phyloP scores from a whole-genome alignment of 2,797 vertebrate species.

The Geotrypetes seraphini region DNA sequence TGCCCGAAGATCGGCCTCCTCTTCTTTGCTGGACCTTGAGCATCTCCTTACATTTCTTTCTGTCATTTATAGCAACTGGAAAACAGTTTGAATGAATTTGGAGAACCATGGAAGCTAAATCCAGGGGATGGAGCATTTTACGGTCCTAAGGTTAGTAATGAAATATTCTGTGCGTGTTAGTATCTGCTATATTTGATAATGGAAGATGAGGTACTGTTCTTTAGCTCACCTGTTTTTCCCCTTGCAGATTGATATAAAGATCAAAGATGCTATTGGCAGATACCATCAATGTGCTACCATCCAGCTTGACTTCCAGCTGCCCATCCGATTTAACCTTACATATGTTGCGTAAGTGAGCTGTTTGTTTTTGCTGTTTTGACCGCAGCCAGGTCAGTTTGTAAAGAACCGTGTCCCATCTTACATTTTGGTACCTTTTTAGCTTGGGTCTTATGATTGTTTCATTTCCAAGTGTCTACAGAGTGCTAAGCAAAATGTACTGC shows the following conservation, averaged over 20 bases:
- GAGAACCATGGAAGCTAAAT: conserved; percentile 82
- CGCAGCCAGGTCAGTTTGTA: too few species aligned
- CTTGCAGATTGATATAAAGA: conserved; percentile 86
- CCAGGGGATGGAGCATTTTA: conserved; percentile 91
- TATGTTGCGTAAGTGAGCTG: conserved; percentile 75
- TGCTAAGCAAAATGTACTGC: too few species aligned
- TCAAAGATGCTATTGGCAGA: conserved; percentile 87
- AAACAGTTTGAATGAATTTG: conserved; percentile 81
- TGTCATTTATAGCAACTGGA: conserved; percentile 71
- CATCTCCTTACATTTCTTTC: neutral
- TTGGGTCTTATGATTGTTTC: too few species aligned
- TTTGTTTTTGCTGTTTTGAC: neutral
- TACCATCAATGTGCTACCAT: conserved; percentile 94
- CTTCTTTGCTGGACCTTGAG: too few species aligned
- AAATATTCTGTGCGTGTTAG: neutral
- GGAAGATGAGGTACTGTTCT: too few species aligned
- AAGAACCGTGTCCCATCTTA: too few species aligned
- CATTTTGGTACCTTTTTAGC: too few species aligned
- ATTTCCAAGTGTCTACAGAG: too few species aligned
- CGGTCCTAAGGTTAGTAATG: conserved; percentile 79
- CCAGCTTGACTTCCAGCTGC: conserved; percentile 93
- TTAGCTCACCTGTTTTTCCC: conserved; percentile 7
- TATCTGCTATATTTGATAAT: neutral
- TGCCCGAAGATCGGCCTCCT: too few species aligned
- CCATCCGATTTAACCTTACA: conserved; percentile 80